Conservation (phyloP, 2,888 invertebrate species). For the Dorcus hopei region DNA sequence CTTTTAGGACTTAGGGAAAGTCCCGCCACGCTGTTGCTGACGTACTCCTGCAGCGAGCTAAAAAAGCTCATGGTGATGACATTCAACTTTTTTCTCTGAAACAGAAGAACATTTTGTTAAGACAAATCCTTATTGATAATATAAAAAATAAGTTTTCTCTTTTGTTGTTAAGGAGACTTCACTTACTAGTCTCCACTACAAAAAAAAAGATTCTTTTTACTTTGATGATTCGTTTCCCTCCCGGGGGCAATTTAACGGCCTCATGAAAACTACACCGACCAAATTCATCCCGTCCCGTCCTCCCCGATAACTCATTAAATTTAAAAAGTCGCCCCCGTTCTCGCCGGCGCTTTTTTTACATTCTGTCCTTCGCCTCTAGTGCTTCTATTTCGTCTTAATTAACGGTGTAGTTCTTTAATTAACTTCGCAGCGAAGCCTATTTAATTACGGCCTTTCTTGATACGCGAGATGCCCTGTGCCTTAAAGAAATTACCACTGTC, state of each 20-base stretch:
- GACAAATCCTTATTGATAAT: no score
- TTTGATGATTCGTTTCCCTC: no score
- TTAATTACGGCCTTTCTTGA: neutral
- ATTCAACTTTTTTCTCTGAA: constrained; percentile 19
- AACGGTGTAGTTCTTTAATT: neutral
- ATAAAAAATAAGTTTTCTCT: no score
- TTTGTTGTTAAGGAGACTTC: no score
- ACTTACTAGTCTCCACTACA: no score
- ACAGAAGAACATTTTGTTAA: constrained; percentile 3
- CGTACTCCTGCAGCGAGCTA: constrained; percentile 80
- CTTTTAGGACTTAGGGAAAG: constrained; percentile 67
- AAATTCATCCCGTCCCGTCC: neutral
- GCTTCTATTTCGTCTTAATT: no score
- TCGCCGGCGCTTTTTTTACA: neutral
- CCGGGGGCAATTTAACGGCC: neutral
- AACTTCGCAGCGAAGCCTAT: neutral
- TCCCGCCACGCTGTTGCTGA: constrained; percentile 81
- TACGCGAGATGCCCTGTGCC: neutral
- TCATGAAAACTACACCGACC: neutral
- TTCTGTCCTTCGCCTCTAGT: neutral
- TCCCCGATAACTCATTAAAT: neutral
- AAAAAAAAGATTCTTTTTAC: no score
- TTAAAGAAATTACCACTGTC: neutral
- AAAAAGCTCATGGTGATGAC: constrained; percentile 73
- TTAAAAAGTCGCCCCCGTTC: neutral